A percentile compares a stretch with the other conserved stretches of the same genome.
Conservation (phyloP, 1,140 invertebrate genomes). For the Drosophila athabasca region DNA sequence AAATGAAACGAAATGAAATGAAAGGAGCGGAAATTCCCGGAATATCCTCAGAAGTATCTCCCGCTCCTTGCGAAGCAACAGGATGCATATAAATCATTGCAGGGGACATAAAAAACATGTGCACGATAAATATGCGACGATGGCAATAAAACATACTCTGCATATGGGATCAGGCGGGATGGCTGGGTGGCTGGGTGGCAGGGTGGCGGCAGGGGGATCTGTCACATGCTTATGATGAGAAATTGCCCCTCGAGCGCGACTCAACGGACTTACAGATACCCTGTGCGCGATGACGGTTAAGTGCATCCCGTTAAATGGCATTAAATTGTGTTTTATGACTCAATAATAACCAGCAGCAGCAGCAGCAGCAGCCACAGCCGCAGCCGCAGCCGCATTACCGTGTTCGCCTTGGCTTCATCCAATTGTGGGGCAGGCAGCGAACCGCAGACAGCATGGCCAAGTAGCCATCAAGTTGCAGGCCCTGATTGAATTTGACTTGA, state of each 20-base stretch:
- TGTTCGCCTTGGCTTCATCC: constrained; percentile 18
- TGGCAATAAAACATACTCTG: constrained; percentile 52
- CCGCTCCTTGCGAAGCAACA: constrained; percentile 54
- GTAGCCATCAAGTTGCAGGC: constrained; percentile 67
- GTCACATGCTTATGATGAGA: constrained; percentile 32
- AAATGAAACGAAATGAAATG: constrained; percentile 16
- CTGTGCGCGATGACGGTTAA: constrained; percentile 54
- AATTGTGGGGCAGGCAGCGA: constrained; percentile 28
- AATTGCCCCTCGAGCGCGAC: constrained; percentile 36
- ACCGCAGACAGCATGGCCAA: constrained; percentile 58
- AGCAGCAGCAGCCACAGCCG: background rate
- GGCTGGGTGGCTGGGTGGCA: background rate
- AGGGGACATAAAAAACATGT: constrained; percentile 26
- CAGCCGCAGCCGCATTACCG: background rate
- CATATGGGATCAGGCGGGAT: constrained; percentile 33
- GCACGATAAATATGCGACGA: constrained; percentile 46
- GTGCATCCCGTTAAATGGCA: constrained; percentile 64
- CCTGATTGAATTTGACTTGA: constrained; percentile 73
- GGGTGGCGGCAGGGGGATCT: constrained; percentile 12
- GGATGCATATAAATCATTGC: constrained; percentile 71
- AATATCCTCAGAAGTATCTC: constrained; percentile 16
- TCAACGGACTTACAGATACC: constrained; percentile 55
- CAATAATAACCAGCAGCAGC: constrained; percentile 45
- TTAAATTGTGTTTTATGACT: constrained; percentile 78
- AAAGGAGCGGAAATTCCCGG: constrained; percentile 42